Conservation (phyloP, 2,888 invertebrate genomes). For the Embidobia sp. region DNA sequence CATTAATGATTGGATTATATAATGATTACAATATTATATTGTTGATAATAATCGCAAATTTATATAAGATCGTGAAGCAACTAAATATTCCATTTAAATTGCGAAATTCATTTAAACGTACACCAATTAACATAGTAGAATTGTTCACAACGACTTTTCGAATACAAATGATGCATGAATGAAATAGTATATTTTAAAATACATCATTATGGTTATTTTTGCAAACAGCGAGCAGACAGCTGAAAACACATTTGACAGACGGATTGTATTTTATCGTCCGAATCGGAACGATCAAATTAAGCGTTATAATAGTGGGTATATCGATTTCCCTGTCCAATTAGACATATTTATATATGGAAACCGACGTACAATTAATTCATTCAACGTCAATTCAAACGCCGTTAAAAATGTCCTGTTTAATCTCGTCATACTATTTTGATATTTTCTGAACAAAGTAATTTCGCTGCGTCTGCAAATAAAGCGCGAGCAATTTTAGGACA, state of each 20-base stretch:
- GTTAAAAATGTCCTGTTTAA: slow-evolving; percentile 12
- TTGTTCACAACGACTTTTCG: too few species aligned
- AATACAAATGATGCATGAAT: slow-evolving; percentile 4
- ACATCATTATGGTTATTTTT: slow-evolving; percentile 5
- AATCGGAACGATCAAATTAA: slow-evolving; percentile 19
- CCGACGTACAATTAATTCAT: slow-evolving; percentile 31
- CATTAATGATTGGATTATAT: too few species aligned
- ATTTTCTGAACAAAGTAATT: too few species aligned
- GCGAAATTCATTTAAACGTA: too few species aligned
- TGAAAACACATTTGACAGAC: slow-evolving; percentile 13
- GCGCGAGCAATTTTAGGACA: too few species aligned
- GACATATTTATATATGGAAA: slow-evolving; percentile 24
- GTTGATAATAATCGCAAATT: too few species aligned
- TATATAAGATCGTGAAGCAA: too few species aligned
- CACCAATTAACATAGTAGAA: too few species aligned
- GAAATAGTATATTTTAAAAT: background rate
- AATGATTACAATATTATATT: too few species aligned
- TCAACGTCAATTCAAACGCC: slow-evolving; percentile 11
- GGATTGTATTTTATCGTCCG: slow-evolving; percentile 13
- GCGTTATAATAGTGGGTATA: slow-evolving; percentile 4
- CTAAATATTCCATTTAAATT: too few species aligned
- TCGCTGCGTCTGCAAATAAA: too few species aligned
- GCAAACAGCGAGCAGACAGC: background rate
- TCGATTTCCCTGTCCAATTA: slow-evolving; percentile 46
- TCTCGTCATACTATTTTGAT: too few species aligned